phyloP scores from a whole-genome alignment of 2,797 vertebrate species.

The Benthosema pterotum region DNA sequence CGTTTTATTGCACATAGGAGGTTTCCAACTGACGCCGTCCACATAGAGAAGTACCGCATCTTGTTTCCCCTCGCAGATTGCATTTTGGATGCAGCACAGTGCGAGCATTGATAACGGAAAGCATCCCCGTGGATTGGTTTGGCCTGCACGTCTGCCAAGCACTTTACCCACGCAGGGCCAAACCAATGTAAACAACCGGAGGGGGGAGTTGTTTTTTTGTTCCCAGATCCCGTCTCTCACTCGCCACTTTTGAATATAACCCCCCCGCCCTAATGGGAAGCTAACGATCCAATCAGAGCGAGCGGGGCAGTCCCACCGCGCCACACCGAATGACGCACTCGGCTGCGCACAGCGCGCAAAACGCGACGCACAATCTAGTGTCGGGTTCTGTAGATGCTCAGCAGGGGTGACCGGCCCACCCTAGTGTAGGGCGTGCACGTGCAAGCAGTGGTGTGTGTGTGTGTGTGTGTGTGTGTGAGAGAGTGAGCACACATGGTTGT shows the following conservation, averaged over 20 bases:
- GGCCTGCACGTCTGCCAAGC: conserved; percentile 14
- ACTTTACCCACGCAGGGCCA: conserved; percentile 18
- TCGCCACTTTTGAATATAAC: conserved; percentile 38
- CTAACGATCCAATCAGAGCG: conserved; percentile 51
- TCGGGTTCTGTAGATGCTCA: conserved; percentile 34
- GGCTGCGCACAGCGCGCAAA: background rate
- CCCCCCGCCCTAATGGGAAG: conserved; percentile 32
- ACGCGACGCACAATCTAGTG: conserved; percentile 20
- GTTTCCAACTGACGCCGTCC: too few relatives aligned
- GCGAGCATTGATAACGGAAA: conserved; percentile 27
- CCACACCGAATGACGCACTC: conserved; percentile 46
- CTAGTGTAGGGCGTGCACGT: background rate
- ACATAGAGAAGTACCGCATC: too few relatives aligned
- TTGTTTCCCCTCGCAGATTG: background rate
- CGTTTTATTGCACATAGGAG: too few relatives aligned
- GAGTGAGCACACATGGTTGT: too few relatives aligned
- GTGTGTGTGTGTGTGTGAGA: too few relatives aligned
- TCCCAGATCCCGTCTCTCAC: background rate
- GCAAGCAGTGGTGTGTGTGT: background rate
- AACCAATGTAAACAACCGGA: conserved; percentile 34
- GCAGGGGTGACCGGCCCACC: background rate
- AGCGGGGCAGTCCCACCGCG: conserved; percentile 23
- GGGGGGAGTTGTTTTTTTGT: conserved; percentile 2
- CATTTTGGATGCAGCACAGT: conserved; percentile 30
- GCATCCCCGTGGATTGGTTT: conserved; percentile 24